These are phyloP conservation scores for Amblyopsis hoosieri DNA, from an alignment of 2,797 vertebrate genomes.

Conservation along the genomic window DNA sequence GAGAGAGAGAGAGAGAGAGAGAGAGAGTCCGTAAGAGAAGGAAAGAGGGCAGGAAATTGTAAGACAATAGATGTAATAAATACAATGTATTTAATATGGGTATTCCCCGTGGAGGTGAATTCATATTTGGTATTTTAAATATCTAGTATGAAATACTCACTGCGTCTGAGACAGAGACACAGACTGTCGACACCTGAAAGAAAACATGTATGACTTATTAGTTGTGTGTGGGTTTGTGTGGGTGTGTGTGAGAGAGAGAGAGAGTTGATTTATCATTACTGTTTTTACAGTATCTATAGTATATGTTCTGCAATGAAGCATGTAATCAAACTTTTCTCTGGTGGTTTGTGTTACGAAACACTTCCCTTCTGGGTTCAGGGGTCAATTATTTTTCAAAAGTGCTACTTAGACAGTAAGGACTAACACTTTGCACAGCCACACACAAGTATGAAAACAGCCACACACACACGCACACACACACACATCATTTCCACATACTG, in stretches of 20 bases:
- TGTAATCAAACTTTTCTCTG: too few species aligned
- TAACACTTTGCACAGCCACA: constrained; percentile 4
- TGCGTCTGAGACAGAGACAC: constrained; percentile 73
- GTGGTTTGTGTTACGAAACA: too few species aligned
- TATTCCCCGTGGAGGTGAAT: too few species aligned
- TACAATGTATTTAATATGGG: not conserved
- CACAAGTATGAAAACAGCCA: constrained; percentile 1
- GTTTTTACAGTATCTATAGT: too few species aligned
- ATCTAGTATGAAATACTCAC: constrained; percentile 62
- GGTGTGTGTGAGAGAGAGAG: not conserved
- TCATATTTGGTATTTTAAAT: not conserved
- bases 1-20: not conserved
- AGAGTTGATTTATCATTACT: not conserved
- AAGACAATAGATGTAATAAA: not conserved
- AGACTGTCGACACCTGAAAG: constrained; percentile 78
- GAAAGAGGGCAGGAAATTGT: not conserved
- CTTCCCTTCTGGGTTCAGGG: too few species aligned
- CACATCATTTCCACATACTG: not conserved
- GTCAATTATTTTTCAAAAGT: too few species aligned
- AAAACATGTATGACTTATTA: constrained; percentile 31
- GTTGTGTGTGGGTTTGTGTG: not conserved
- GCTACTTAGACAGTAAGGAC: too few species aligned
- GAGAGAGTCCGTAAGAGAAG: not conserved
- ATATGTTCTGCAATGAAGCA: too few species aligned
- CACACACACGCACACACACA: not conserved